Base-by-base conservation (phyloP, 2,113 vertebrate genomes). In the Cynoglossus semilaevis region DNA sequence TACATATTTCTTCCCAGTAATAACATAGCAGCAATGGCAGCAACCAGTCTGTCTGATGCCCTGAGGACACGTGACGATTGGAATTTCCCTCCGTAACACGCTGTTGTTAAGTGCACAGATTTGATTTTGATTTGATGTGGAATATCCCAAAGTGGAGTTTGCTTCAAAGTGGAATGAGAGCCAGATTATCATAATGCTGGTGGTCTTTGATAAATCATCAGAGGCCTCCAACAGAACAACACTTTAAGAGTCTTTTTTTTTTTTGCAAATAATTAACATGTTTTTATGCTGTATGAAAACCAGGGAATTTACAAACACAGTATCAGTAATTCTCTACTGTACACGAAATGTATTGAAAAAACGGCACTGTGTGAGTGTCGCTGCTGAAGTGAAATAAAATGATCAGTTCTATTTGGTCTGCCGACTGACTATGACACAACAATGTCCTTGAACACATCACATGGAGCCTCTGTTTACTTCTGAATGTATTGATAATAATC, bases 121-220 rank as follows among this genome's bases (percentile, higher is more conserved):
- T 58, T 46, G 48, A 52, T 76, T 72, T 63, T 58, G 51, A 56
- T 78, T 72, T 63, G 47, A 66, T 70, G 42, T 56, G 63, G 60
- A 77, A 69, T 43, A 58, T 68, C 48, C 29, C 71, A 56, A 70
- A 52, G 40, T 29, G 72, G 43, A 37, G 51, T 66, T 58, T 64
- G 19, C 72, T 40, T 64, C 56, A 35, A 0, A 48, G 67, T 53
- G 42, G 41, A 22, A 34, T 50, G 56, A 61, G 73, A 53, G 50
- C 35, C 36, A 43, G 51, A 42, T 52, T 58, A 16, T 51, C 45
- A 58, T 63, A 63, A 59, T 64, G 43, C 37, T 77, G 63, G 60
- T 63, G 67, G 72, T 77, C 72, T 88, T 85, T 87, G 83, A 88
- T 80, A 71, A 76, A 72, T 70, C 41, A 67, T 55, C 47, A 2